Conservation (phyloP, 1,140 invertebrate species). For the Homarus americanus region DNA sequence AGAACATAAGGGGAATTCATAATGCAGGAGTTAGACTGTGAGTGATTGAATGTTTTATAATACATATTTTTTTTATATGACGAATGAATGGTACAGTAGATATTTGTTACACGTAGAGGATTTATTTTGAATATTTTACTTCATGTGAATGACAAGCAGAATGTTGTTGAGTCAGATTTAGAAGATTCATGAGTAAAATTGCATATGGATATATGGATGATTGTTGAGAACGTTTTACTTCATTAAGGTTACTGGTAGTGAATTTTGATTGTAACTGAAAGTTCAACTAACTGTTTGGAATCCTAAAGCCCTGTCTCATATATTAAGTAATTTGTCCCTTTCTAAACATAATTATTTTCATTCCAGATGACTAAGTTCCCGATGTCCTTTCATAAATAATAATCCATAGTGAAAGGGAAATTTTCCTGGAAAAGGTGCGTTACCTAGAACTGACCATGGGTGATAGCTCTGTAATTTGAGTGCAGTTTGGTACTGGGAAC, state of each 20-base stretch:
- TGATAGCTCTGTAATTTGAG: neutral
- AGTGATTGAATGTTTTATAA: no score
- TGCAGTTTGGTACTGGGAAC: neutral
- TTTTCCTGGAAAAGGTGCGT: constrained; percentile 62
- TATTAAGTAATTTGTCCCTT: constrained; percentile 10
- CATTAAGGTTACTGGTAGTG: neutral
- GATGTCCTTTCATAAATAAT: constrained; percentile 64
- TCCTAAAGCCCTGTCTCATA: neutral
- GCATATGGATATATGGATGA: neutral
- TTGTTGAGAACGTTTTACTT: neutral
- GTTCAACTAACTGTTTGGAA: neutral
- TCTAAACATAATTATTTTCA: constrained; percentile 60
- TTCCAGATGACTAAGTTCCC: constrained; percentile 65
- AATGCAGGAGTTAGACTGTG: no score
- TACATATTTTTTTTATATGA: no score
- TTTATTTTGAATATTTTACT: neutral
- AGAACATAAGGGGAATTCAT: no score
- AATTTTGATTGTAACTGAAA: neutral
- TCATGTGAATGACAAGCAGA: neutral
- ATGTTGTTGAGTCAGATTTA: neutral
- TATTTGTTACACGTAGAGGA: no score
- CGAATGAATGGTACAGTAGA: no score
- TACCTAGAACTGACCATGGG: neutral
- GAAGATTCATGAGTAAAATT: neutral
- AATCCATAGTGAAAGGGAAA: constrained; percentile 35